These are phyloP conservation scores for Cantharis rustica DNA, from an alignment of 2,888 invertebrate species.

Conservation along the genomic window DNA sequence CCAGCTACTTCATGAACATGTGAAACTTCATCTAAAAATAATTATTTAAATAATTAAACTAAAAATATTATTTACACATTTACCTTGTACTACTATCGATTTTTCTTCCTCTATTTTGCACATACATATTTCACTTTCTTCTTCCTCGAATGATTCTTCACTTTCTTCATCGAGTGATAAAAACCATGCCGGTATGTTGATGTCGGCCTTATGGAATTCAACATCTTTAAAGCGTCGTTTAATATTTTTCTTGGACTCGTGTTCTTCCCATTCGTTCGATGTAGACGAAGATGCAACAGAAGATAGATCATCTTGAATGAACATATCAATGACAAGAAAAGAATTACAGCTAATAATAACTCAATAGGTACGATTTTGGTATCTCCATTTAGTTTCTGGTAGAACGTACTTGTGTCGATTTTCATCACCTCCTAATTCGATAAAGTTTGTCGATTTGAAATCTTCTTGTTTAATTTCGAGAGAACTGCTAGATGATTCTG, in stretches of 20 bases:
- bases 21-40: not conserved
- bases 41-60: not conserved
- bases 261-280: not conserved
- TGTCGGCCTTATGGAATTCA: slow-evolving; percentile 29
- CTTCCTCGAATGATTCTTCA: not conserved
- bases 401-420: slow-evolving; percentile 34
- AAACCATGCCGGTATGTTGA: slow-evolving; percentile 28
- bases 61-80: not conserved
- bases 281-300: not conserved
- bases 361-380: slow-evolving; percentile 10
- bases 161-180: slow-evolving; percentile 9
- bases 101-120: not conserved
- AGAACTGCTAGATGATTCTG: slow-evolving; percentile 1
- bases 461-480: not conserved
- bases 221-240: slow-evolving; percentile 7
- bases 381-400: slow-evolving; percentile 33
- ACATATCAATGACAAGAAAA: not conserved
- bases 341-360: not conserved
- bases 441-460: slow-evolving; percentile 29
- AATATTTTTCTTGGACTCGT: not conserved
- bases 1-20: not conserved
- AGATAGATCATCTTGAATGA: slow-evolving; percentile 12
- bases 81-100: not conserved
- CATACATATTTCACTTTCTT: slow-evolving; percentile 4
- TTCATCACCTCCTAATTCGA: slow-evolving; percentile 34